Evolutionary conservation across 2,797 vertebrate species (phyloP), one percentile per base, ranked within the genome.

Genomic region (Gephyroberyx darwinii): DNA sequence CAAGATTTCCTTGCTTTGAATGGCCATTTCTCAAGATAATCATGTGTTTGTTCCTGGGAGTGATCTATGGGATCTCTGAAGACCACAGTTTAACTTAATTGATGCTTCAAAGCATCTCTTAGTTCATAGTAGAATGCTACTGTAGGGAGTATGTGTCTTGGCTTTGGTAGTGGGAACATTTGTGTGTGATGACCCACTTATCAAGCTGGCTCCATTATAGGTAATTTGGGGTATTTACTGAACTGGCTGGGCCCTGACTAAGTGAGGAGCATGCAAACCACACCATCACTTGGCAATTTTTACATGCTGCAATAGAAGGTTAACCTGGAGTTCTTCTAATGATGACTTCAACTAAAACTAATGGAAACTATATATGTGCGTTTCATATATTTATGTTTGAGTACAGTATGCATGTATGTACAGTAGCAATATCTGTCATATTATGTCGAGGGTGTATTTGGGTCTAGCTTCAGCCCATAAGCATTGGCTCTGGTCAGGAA

Each of bases 131-230:
- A 26, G 26, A 26, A 26, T 26, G 26, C 2, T 26, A 26, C 26
- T 26, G 26, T 26, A 26, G 26, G 26, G 26, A 26, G 26, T 26
- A 26, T 53, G 65, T 37, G 33, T 56, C 55, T 69, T 59, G n/a
- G 52, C 75, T 71, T 54, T 75, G 71, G 50, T 58, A n/a, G 5
- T 62, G 60, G 62, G 59, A 68, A 41, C 45, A 8, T 79, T 78
- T 84, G 63, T 70, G 70, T 79, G 70, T 62, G 78, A 80, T 84
- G 82, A 87, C 84, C 85, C 83, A 78, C 72, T 84, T 84, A 80
- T 85, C 85, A 75, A 58, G 56, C 76, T 79, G 56, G 45, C 75
- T 57, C 56, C 33, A 75, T 82, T 22, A 84, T 84, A 12, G 14
- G 69, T 57, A 65, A 78, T 80, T 84, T 78, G 55, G 41, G 56